phyloP scores from a whole-genome alignment of 1,140 invertebrate genomes.

The Ceratina calcarata region DNA sequence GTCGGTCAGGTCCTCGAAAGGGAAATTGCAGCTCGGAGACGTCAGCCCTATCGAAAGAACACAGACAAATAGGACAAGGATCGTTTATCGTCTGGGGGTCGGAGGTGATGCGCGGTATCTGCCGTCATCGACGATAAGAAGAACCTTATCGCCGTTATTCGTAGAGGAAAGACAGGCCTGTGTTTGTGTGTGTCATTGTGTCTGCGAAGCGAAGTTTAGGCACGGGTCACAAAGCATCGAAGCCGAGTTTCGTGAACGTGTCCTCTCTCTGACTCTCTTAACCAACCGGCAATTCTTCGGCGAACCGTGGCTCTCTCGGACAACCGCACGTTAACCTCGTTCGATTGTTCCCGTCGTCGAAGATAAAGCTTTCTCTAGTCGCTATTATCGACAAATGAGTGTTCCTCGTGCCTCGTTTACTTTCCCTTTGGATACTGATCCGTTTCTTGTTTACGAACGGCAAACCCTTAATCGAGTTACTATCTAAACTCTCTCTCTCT shows the following conservation, averaged over 20 bases:
- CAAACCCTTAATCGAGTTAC: no score
- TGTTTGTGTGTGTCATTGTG: conserved; percentile 30
- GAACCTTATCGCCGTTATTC: conserved; percentile 54
- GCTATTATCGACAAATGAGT: background rate
- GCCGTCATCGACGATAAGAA: conserved; percentile 53
- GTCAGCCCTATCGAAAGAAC: conserved; percentile 75
- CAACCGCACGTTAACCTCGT: conserved; percentile 47
- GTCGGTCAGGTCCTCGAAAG: conserved; percentile 78
- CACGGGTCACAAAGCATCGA: conserved; percentile 18
- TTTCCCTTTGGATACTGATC: background rate
- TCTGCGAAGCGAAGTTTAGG: conserved; percentile 20
- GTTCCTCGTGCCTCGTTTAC: background rate
- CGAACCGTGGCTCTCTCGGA: conserved; percentile 41
- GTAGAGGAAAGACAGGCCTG: conserved; percentile 60
- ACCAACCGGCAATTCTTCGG: conserved; percentile 22
- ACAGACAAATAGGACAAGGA: conserved; percentile 69
- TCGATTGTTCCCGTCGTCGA: background rate
- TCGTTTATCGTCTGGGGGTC: conserved; percentile 49
- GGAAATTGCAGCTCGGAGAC: conserved; percentile 76
- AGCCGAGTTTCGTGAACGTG: conserved; percentile 7
- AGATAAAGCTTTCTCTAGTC: background rate
- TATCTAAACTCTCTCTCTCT: no score
- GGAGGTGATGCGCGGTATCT: conserved; percentile 18
- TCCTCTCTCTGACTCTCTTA: conserved; percentile 1
- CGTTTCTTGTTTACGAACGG: background rate